Percentiles rank a stretch among this genome's conserved stretches.
Conservation (phyloP, 2,888 invertebrate genomes). For the Caenorhabditis becei region DNA sequence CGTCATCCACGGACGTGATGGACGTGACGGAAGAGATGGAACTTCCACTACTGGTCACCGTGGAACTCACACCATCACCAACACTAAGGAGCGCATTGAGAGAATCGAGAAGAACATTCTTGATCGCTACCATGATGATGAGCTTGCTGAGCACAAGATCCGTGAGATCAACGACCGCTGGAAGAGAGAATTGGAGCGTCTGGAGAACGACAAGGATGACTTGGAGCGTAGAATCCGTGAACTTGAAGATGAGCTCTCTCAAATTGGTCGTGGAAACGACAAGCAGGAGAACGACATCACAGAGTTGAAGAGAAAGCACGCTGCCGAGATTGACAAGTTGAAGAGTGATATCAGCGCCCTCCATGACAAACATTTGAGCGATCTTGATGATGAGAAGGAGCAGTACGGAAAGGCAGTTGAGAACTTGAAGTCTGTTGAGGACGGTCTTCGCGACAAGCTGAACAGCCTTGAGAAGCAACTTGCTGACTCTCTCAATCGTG, state of each 20-base stretch:
- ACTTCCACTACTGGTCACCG: slow-evolving; percentile 36
- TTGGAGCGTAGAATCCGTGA: slow-evolving; percentile 77
- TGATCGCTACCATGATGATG: slow-evolving; percentile 75
- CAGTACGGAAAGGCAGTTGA: slow-evolving; percentile 76
- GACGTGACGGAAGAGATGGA: slow-evolving; percentile 66
- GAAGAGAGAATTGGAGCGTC: slow-evolving; percentile 77
- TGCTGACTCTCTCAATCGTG: slow-evolving; percentile 78
- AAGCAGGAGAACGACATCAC: slow-evolving; percentile 74
- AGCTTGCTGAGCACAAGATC: slow-evolving; percentile 70
- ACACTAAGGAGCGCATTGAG: slow-evolving; percentile 55
- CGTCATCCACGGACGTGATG: slow-evolving; percentile 61
- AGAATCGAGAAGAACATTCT: slow-evolving; percentile 62
- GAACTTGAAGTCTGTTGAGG: slow-evolving; percentile 73
- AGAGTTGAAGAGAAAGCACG: slow-evolving; percentile 78
- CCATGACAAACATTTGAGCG: slow-evolving; percentile 78
- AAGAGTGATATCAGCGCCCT: slow-evolving; percentile 76
- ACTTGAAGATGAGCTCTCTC: slow-evolving; percentile 78
- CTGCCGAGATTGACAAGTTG: slow-evolving; percentile 78
- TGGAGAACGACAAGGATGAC: slow-evolving; percentile 81
- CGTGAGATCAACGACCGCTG: slow-evolving; percentile 80
- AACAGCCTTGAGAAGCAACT: slow-evolving; percentile 75
- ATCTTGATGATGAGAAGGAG: slow-evolving; percentile 80
- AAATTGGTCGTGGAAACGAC: slow-evolving; percentile 76
- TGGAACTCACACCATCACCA: slow-evolving; percentile 46
- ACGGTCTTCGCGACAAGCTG: slow-evolving; percentile 77